Evolutionary conservation across 2,797 vertebrate species (phyloP).

Genomic region (Bradypodion pumilum): DNA sequence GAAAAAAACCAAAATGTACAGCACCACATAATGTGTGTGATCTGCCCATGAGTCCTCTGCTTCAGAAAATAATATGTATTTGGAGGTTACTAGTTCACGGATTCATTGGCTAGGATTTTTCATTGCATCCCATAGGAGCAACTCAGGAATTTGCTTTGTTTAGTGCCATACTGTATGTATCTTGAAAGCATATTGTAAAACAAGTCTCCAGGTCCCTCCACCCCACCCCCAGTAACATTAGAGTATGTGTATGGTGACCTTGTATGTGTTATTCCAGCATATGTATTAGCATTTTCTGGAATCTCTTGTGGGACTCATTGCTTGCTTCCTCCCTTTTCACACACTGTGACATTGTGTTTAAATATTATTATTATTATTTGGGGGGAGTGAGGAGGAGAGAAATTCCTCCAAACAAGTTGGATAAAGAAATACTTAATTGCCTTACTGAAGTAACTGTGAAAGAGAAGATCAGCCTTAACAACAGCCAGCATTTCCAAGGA

Average conservation of each 20-base stretch:
- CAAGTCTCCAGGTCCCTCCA: background rate
- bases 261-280: background rate
- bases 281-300: background rate
- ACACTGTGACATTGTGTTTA: constrained; percentile 1
- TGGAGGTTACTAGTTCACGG: background rate
- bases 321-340: background rate
- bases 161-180: background rate
- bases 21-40: background rate
- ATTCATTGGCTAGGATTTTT: background rate
- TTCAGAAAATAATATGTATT: no score
- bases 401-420: background rate
- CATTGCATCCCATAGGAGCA: background rate
- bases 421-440: background rate
- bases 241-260: background rate
- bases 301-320: background rate
- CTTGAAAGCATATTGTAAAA: background rate
- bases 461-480: background rate
- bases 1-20: no score
- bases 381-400: background rate
- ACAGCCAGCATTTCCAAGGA: background rate
- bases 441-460: background rate
- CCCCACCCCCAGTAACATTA: no score
- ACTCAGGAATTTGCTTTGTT: background rate
- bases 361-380: no score
- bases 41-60: background rate